Evolutionary conservation across 2,797 vertebrate genomes (phyloP).

Genomic region (Karalla daura): DNA sequence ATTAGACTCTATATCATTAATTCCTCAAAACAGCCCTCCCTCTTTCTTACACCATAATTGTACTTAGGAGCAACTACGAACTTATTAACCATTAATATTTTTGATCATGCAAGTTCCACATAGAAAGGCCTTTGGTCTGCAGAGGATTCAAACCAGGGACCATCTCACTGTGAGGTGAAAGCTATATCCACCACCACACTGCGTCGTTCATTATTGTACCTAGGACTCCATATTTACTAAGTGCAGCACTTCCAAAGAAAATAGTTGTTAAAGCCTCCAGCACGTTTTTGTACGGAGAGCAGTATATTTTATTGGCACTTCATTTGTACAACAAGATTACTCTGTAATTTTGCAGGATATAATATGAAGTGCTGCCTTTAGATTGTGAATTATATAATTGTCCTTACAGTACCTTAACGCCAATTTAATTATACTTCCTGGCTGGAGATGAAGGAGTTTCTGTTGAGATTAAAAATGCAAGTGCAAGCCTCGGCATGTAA

Average conservation of each 20-base stretch:
- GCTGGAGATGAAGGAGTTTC: conserved; percentile 14
- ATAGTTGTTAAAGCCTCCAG: neutral
- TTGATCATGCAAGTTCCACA: no score
- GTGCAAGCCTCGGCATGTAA: neutral
- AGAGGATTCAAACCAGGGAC: no score
- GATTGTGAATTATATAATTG: conserved; percentile 7
- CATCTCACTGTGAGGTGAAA: no score
- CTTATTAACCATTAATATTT: no score
- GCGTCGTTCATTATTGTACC: neutral
- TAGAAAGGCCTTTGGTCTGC: no score
- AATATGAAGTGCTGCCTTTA: neutral
- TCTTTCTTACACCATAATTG: neutral
- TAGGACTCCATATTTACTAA: neutral
- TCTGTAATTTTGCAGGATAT: conserved; percentile 1
- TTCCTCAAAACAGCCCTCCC: neutral
- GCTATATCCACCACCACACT: no score
- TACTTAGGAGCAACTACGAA: no score
- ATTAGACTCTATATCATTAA: neutral
- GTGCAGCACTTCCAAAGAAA: no score
- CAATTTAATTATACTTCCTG: conserved; percentile 11
- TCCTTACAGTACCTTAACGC: neutral
- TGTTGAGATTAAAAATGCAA: neutral
- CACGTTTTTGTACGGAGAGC: neutral
- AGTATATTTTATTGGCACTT: neutral
- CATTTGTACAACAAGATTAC: conserved; percentile 1